phyloP scores from a whole-genome alignment of 2,113 vertebrate species.

The Cisticola juncidis region DNA sequence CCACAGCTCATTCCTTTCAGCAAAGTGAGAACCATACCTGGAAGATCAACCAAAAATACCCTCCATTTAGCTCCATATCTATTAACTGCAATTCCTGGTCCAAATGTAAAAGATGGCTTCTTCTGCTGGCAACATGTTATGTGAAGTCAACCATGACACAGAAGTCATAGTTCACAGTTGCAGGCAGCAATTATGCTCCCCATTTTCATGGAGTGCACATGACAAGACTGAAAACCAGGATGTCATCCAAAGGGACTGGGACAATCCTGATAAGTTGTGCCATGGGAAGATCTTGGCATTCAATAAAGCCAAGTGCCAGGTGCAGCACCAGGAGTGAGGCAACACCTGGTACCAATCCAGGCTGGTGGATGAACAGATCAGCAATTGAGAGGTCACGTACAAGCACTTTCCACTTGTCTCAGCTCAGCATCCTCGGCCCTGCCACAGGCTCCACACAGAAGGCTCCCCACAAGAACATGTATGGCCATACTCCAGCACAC shows the following conservation, averaged over 20 bases:
- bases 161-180: not conserved
- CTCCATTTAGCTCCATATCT: not conserved
- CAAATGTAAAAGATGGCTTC: not conserved
- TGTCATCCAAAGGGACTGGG: not conserved
- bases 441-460: not conserved
- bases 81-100: not conserved
- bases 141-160: not conserved
- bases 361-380: not conserved
- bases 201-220: not conserved
- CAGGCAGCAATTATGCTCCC: not conserved
- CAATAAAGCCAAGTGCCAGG: not conserved
- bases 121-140: not conserved
- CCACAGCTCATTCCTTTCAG: not conserved
- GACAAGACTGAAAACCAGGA: not conserved
- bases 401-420: not conserved
- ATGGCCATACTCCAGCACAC: not conserved
- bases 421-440: not conserved
- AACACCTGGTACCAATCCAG: rapidly evolving
- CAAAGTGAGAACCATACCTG: not conserved
- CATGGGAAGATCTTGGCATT: not conserved
- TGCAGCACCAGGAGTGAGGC: not conserved
- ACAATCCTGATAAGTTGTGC: rapidly evolving
- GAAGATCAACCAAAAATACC: not conserved
- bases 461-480: not conserved
- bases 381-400: rapidly evolving